phyloP scores from a whole-genome alignment of 1,140 invertebrate genomes.

The Zophobas atratus region DNA sequence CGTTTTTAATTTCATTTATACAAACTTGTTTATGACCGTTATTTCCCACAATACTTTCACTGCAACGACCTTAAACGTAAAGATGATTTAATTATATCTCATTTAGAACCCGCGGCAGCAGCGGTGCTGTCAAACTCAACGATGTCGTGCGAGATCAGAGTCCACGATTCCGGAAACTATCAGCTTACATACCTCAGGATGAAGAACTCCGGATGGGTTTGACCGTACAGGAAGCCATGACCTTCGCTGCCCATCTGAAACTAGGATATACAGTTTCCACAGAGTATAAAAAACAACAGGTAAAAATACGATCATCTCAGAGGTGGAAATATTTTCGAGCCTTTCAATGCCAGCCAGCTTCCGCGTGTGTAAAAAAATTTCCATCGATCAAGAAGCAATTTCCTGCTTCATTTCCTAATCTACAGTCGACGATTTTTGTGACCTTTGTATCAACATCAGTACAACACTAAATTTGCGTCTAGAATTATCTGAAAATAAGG shows the following conservation, averaged over 20 bases:
- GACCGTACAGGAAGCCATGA: conserved; percentile 89
- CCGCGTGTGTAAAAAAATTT: no score
- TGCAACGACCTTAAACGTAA: not conserved
- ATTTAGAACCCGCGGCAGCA: conserved; percentile 70
- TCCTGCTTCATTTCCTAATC: not conserved
- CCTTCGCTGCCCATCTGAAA: conserved; percentile 90
- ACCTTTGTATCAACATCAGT: not conserved
- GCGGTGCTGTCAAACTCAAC: conserved; percentile 71
- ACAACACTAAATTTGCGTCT: not conserved
- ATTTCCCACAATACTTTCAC: conserved; percentile 1
- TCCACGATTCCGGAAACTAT: conserved; percentile 85
- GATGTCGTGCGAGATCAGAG: conserved; percentile 69
- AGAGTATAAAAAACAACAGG: conserved; percentile 77
- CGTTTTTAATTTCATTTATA: not conserved
- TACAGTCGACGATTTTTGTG: not conserved
- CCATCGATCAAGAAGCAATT: not conserved
- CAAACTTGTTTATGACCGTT: no score
- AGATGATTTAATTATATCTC: not conserved
- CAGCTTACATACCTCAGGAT: conserved; percentile 94
- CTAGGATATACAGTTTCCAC: conserved; percentile 76
- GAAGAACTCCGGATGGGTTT: conserved; percentile 87
- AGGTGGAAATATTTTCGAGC: conserved; percentile 50
- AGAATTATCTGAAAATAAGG: not conserved
- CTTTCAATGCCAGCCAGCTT: not conserved
- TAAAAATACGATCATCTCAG: conserved; percentile 59